A percentile compares a stretch with the other conserved stretches of the same genome.
phyloP scores from a whole-genome alignment of 2,888 invertebrate genomes.

The Aporophyla lueneburgensis region DNA sequence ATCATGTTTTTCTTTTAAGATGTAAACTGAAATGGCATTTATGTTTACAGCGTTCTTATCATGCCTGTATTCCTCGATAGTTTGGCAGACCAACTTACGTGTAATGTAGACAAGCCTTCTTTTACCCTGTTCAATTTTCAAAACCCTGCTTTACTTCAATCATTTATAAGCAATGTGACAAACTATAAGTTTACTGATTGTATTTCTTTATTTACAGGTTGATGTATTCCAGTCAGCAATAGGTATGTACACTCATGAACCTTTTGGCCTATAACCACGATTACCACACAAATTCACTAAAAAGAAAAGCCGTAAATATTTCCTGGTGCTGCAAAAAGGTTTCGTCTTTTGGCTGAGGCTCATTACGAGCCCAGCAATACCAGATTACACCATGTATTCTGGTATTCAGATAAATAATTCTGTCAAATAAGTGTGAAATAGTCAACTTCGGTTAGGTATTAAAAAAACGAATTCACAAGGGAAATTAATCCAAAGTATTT shows the following conservation, averaged over 20 bases:
- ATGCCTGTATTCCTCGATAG: not conserved
- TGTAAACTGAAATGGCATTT: not conserved
- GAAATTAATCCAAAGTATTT: conserved; percentile 21
- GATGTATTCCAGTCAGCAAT: conserved; percentile 34
- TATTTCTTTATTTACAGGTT: conserved; percentile 55
- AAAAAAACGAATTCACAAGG: not conserved
- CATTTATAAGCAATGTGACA: not conserved
- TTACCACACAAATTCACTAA: not conserved
- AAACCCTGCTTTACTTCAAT: too few species aligned
- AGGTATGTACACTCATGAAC: conserved; percentile 51
- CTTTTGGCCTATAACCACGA: not conserved
- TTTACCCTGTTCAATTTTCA: too few species aligned
- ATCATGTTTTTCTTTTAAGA: not conserved
- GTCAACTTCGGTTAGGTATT: not conserved
- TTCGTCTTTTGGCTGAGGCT: not conserved
- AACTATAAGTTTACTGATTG: not conserved
- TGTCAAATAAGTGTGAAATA: not conserved
- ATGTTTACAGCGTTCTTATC: not conserved
- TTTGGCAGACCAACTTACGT: too few species aligned
- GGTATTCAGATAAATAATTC: not conserved
- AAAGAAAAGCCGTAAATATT: not conserved
- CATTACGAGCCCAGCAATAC: not conserved
- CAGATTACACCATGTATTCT: not conserved
- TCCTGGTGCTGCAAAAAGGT: not conserved
- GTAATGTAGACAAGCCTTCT: not conserved